Conservation (phyloP, 2,113 vertebrate species). For the Merops nubicus region DNA sequence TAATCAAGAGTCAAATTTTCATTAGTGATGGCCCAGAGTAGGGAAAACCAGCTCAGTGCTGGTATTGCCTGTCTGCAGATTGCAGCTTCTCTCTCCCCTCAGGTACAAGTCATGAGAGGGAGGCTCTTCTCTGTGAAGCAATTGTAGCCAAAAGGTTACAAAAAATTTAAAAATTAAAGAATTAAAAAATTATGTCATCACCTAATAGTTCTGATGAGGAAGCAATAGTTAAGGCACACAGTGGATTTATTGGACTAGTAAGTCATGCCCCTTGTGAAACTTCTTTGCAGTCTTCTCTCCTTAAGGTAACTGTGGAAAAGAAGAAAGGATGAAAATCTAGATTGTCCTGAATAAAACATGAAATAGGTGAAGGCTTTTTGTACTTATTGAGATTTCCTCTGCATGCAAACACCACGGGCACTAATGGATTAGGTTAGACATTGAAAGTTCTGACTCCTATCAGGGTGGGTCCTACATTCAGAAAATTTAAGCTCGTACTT, state of each 20-base stretch:
- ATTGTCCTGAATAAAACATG: neutral
- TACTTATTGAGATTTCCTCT: neutral
- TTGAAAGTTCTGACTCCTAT: neutral
- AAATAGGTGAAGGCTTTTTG: neutral
- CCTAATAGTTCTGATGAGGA: neutral
- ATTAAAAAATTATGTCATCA: neutral
- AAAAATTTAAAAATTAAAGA: neutral
- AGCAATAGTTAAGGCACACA: neutral
- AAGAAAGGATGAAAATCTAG: neutral
- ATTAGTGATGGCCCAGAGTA: neutral
- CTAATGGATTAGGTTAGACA: neutral
- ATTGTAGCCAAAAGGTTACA: neutral
- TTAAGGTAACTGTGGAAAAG: neutral
- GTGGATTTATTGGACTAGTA: neutral
- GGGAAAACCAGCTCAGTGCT: neutral
- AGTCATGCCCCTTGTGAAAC: neutral
- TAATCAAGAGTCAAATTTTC: constrained; percentile 3
- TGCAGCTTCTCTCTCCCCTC: neutral
- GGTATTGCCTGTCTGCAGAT: neutral
- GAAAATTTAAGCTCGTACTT: neutral
- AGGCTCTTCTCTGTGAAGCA: neutral
- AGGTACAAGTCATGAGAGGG: neutral
- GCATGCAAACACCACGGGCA: accelerated
- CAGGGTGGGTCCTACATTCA: accelerated
- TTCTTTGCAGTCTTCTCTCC: neutral